Conservation (phyloP, 2,113 vertebrate species). For the Camelus dromedarius region DNA sequence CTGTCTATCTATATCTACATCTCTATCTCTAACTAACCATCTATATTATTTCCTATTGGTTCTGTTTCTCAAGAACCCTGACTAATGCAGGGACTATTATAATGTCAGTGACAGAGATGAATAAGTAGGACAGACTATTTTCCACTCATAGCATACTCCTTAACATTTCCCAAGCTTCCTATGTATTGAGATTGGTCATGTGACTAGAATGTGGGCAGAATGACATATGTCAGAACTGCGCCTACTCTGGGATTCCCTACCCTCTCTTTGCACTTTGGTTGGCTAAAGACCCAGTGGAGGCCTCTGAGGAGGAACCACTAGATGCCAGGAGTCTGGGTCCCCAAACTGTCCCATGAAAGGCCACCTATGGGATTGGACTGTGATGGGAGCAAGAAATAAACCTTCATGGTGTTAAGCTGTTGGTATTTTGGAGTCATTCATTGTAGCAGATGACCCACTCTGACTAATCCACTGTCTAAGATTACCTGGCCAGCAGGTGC, state of each 20-base stretch:
- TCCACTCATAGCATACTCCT: not conserved
- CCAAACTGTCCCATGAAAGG: not conserved
- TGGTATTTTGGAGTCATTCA: not conserved
- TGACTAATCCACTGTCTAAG: not conserved
- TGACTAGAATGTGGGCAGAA: not conserved
- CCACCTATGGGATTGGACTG: not conserved
- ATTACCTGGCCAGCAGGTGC: not conserved
- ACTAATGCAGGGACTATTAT: not conserved
- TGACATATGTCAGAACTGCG: not conserved
- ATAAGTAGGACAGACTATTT: not conserved
- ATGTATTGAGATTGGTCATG: not conserved
- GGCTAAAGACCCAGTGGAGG: not conserved
- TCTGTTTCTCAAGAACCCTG: not conserved
- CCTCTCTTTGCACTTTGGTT: not conserved
- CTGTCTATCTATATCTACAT: not conserved
- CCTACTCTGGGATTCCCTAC: not conserved
- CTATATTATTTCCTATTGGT: not conserved
- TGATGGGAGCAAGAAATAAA: not conserved
- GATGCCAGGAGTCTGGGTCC: not conserved
- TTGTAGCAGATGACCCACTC: not conserved
- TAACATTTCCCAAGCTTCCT: not conserved
- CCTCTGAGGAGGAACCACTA: not conserved
- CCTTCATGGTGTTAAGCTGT: not conserved
- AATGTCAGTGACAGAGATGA: not conserved
- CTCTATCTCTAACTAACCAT: not conserved